Conservation (phyloP, 2,113 vertebrate genomes). For the Salvelinus fontinalis region DNA sequence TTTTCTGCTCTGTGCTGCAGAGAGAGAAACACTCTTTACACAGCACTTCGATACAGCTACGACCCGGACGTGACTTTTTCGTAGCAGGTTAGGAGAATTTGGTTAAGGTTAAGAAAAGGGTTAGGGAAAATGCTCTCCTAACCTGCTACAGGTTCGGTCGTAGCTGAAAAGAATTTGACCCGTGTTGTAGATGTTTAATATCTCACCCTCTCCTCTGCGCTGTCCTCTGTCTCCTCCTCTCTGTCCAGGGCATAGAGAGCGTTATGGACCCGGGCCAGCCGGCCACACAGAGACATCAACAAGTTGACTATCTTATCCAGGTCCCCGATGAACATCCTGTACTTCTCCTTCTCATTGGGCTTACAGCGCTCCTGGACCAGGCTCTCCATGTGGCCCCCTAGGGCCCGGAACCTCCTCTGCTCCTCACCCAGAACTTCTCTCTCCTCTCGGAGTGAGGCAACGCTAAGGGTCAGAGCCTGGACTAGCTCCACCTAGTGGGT, state of each 20-base stretch:
- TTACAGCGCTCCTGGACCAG: constrained; percentile 84
- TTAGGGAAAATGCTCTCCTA: too few relatives aligned
- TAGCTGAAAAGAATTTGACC: too few relatives aligned
- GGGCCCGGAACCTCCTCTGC: constrained; percentile 77
- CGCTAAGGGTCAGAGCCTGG: constrained; percentile 79
- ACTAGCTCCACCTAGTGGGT: constrained; percentile 83
- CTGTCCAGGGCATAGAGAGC: constrained; percentile 76
- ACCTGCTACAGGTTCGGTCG: too few relatives aligned
- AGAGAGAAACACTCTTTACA: too few relatives aligned
- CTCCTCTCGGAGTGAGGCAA: constrained; percentile 81
- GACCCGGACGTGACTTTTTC: too few relatives aligned
- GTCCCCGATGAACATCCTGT: constrained; percentile 93
- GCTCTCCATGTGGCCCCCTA: constrained; percentile 80
- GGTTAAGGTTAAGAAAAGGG: too few relatives aligned
- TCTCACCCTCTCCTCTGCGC: constrained; percentile 83
- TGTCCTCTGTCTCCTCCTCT: constrained; percentile 54
- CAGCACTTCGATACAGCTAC: too few relatives aligned
- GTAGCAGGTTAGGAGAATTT: too few relatives aligned
- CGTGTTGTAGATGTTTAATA: too few relatives aligned
- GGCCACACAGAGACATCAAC: constrained; percentile 90
- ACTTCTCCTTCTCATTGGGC: constrained; percentile 92
- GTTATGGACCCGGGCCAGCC: constrained; percentile 87
- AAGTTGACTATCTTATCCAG: constrained; percentile 94
- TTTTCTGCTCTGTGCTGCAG: too few relatives aligned
- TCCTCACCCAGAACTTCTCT: constrained; percentile 82